Conservation (phyloP, 2,888 invertebrate genomes). For the Lepetodrilus schrolli region DNA sequence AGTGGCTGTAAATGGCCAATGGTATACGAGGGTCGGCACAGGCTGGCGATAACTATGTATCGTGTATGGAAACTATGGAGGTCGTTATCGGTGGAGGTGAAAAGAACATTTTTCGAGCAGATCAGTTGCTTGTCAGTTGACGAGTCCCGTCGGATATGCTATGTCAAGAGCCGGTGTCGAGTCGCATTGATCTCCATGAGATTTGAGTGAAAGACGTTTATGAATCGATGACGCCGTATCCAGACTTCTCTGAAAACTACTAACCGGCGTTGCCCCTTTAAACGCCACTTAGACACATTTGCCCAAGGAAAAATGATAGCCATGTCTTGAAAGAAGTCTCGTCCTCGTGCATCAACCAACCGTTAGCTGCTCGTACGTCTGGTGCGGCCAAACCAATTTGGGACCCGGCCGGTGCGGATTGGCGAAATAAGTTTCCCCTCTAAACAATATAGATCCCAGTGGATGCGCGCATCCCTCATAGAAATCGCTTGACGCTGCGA, state of each 20-base stretch:
- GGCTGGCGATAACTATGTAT: too few species aligned
- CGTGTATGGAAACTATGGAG: too few species aligned
- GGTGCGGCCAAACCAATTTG: not conserved
- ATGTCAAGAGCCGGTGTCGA: slow-evolving; percentile 3
- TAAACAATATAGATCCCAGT: slow-evolving; percentile 19
- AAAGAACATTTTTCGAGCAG: slow-evolving; percentile 5
- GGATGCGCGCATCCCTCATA: slow-evolving; percentile 7
- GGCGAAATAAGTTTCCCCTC: too few species aligned
- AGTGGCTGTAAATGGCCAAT: too few species aligned
- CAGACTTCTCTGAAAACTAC: not conserved
- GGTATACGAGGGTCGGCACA: too few species aligned
- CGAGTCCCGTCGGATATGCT: not conserved
- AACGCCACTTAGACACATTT: not conserved
- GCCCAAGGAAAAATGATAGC: not conserved
- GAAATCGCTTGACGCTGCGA: not conserved
- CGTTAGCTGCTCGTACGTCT: not conserved
- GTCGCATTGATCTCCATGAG: not conserved
- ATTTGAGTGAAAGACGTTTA: slow-evolving; percentile 14
- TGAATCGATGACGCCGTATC: not conserved
- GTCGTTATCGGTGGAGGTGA: not conserved
- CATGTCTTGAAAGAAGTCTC: slow-evolving; percentile 3
- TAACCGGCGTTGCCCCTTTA: not conserved
- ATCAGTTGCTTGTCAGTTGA: slow-evolving; percentile 2
- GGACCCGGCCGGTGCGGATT: not conserved
- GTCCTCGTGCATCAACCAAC: not conserved